Percentiles rank a stretch among this genome's conserved stretches.
Conservation (phyloP, 2,797 vertebrate genomes). For the Halcyon badia region DNA sequence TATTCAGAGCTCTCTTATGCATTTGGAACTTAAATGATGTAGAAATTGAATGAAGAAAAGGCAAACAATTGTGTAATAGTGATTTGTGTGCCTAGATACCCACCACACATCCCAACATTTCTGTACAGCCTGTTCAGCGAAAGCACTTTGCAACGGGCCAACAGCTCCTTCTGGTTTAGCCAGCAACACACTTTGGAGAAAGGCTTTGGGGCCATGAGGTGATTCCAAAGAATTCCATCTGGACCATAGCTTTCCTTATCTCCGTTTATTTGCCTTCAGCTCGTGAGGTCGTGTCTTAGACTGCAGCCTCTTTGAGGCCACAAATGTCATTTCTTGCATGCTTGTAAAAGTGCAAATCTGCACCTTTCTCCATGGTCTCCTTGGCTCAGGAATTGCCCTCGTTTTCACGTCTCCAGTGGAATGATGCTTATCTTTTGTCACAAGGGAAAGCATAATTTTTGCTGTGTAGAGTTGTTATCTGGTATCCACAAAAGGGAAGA, state of each 20-base stretch:
- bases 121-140: not conserved
- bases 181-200: not conserved
- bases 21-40: not conserved
- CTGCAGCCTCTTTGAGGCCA: not conserved
- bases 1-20: not conserved
- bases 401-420: not conserved
- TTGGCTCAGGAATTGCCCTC: not conserved
- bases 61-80: not conserved
- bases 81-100: not conserved
- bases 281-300: fast-evolving
- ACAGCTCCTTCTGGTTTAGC: not conserved
- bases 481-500: not conserved
- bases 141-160: not conserved
- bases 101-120: not conserved
- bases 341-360: not conserved
- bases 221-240: not conserved
- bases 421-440: not conserved
- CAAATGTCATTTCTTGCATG: not conserved
- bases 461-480: not conserved
- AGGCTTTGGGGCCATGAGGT: not conserved
- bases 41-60: not conserved
- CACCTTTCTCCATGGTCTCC: not conserved
- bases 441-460: not conserved
- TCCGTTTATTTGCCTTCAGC: not conserved
- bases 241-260: not conserved